Conservation (phyloP, 2,113 vertebrate genomes). For the Edolisoma coerulescens region DNA sequence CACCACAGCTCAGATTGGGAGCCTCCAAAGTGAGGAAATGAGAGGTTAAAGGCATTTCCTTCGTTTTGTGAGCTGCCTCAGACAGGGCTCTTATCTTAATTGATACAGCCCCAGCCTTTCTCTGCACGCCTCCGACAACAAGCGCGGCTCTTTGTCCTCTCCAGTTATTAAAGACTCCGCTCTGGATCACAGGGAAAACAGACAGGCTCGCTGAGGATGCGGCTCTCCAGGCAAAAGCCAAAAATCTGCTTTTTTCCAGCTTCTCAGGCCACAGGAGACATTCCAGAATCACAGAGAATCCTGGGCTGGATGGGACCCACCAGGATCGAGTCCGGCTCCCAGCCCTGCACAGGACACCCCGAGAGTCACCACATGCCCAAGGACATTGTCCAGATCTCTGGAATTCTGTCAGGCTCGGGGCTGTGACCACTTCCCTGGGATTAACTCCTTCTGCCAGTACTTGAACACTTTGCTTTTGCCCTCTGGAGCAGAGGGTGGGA, state of each 20-base stretch:
- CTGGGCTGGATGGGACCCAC: neutral
- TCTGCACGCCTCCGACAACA: neutral
- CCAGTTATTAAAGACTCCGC: neutral
- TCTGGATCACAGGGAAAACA: neutral
- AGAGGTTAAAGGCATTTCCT: slow-evolving; percentile 30
- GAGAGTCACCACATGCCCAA: neutral
- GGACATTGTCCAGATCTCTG: neutral
- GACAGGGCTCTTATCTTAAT: slow-evolving; percentile 27
- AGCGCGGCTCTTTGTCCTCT: neutral
- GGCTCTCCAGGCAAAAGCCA: neutral
- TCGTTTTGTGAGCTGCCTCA: neutral
- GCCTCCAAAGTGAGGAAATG: neutral
- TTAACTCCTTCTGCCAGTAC: neutral
- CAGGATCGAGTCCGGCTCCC: accelerated
- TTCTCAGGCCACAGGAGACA: neutral
- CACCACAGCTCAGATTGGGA: accelerated
- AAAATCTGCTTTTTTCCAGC: neutral
- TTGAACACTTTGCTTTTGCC: neutral
- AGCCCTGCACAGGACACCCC: neutral
- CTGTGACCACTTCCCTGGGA: neutral
- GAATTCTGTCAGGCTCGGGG: neutral
- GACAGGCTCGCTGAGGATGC: neutral
- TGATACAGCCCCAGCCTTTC: slow-evolving; percentile 20
- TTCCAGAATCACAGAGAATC: neutral
- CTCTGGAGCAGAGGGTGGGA: neutral